Evolutionary conservation across 2,888 invertebrate genomes (phyloP), one percentile per base, ranked within the genome.

Genomic region (Eristalis intricaria): DNA sequence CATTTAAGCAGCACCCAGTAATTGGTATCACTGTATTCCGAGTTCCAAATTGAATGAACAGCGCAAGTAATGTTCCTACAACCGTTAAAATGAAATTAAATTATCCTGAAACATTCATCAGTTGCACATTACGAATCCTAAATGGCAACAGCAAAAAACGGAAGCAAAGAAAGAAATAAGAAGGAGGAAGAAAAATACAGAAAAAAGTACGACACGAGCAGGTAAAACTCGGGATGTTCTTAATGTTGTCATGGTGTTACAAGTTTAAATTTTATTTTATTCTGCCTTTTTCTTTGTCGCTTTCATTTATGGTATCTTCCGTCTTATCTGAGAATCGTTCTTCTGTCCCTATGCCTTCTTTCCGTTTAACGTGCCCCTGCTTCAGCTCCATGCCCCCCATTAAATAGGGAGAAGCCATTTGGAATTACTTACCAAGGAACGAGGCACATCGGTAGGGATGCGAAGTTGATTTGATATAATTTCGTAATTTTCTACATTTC

Each of bases 81-180:
- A 71, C 70, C 79, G 71, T 65, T 79, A 73, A 79, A 79, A 79
- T 73, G 71, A 79, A 79, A 79, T 79, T 71, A 79, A 71, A 79
- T 79, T 79, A 79, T 79, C 79, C 79, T 66, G 65, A 73, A 71
- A 71, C 71, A 79, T 79, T 79, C 79, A 73, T 79, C 71, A 79
- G 71, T 71, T 60, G 71, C 60, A 65, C 58, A 66, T 71, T 66
- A 65, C 32, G 71, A 29, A 73, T 61, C 69, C 19, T 29, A 50
- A 68, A 35, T 35, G 66, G 5, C 15, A 32, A 66, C 15, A 50
- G 32, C n/a, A 43, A 56, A n/a, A 40, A 26, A 7, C 2, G 13
- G 13, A n/a, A 32, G 10, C 32, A 10, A 38, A n/a, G 8, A 32
- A 38, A 70, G n/a, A 22, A 63, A 64, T 29, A 19, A 58, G 15